These are phyloP conservation scores for Natrix natrix DNA, from an alignment of 2,797 vertebrate species.

Conservation along the genomic window DNA sequence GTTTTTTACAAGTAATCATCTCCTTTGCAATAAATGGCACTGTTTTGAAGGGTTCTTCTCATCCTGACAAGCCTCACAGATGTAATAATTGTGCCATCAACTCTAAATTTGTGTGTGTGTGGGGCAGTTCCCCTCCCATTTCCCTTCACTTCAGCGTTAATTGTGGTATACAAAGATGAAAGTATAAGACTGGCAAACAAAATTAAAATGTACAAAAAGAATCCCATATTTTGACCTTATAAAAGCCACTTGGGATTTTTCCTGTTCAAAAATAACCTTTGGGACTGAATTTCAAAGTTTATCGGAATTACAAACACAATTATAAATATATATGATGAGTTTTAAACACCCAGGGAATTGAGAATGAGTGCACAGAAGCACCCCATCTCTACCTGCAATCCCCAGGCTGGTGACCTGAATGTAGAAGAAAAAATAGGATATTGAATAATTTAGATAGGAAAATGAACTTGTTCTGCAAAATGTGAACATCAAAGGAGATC, in stretches of 20 bases:
- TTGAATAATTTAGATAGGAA: constrained; percentile 30
- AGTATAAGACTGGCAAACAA: constrained; percentile 53
- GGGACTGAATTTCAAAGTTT: constrained; percentile 54
- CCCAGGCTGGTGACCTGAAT: constrained; percentile 4
- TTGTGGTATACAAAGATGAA: constrained; percentile 45
- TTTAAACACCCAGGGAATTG: constrained; percentile 42
- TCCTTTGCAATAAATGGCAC: not conserved
- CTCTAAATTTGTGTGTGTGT: not conserved
- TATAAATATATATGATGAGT: constrained; percentile 38
- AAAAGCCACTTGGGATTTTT: constrained; percentile 40
- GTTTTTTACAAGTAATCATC: not conserved
- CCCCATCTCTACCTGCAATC: constrained; percentile 4
- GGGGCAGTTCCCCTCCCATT: not conserved
- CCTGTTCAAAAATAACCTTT: constrained; percentile 40
- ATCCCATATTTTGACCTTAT: constrained; percentile 11
- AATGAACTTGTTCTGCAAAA: constrained; percentile 44
- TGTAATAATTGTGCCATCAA: not conserved
- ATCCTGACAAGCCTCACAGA: not conserved
- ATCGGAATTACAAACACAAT: constrained; percentile 16
- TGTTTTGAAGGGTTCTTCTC: not conserved
- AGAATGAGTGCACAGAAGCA: not conserved
- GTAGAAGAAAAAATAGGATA: constrained; percentile 21
- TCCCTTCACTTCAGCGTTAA: not conserved
- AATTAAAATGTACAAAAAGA: constrained; percentile 53
- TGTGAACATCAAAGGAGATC: constrained; percentile 52